Percentiles rank a stretch among this genome's conserved stretches.
Conservation (phyloP, 2,797 vertebrate genomes). For the Silurus aristotelis region DNA sequence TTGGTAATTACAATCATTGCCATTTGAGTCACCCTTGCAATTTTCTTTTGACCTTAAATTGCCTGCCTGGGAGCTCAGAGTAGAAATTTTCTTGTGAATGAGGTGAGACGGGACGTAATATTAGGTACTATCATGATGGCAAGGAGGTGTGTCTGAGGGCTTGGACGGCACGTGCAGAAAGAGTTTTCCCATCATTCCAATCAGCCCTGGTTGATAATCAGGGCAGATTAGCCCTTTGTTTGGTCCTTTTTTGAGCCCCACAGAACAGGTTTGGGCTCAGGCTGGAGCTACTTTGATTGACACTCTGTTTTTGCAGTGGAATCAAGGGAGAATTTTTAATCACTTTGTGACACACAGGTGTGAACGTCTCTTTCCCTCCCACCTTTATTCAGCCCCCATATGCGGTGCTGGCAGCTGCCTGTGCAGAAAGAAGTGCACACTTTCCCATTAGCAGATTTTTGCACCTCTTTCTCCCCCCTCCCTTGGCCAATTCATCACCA, state of each 20-base stretch:
- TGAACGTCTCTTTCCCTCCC: conserved; percentile 33
- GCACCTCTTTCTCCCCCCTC: conserved; percentile 39
- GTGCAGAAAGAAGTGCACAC: conserved; percentile 45
- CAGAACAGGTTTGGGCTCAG: conserved; percentile 22
- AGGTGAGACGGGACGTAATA: neutral
- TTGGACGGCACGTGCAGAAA: conserved; percentile 19
- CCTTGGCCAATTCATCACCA: conserved; percentile 53
- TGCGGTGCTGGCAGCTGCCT: conserved; percentile 50
- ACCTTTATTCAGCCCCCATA: conserved; percentile 11
- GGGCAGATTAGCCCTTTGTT: conserved; percentile 48
- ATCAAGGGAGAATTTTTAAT: conserved; percentile 58
- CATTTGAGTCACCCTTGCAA: neutral
- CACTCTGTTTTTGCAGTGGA: conserved; percentile 50
- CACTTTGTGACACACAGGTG: conserved; percentile 57
- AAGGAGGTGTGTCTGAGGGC: conserved; percentile 32
- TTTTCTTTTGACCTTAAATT: conserved; percentile 20
- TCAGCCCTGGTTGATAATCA: conserved; percentile 51
- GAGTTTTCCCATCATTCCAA: conserved; percentile 32
- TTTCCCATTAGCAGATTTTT: conserved; percentile 55
- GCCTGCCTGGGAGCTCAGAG: neutral
- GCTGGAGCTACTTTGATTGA: conserved; percentile 51
- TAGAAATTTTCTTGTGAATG: neutral
- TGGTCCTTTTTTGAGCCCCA: conserved; percentile 24
- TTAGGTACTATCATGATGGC: conserved; percentile 6
- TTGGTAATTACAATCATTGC: neutral